These are phyloP conservation scores for Zootermopsis nevadensis DNA, from an alignment of 2,888 invertebrate genomes.

Conservation along the genomic window DNA sequence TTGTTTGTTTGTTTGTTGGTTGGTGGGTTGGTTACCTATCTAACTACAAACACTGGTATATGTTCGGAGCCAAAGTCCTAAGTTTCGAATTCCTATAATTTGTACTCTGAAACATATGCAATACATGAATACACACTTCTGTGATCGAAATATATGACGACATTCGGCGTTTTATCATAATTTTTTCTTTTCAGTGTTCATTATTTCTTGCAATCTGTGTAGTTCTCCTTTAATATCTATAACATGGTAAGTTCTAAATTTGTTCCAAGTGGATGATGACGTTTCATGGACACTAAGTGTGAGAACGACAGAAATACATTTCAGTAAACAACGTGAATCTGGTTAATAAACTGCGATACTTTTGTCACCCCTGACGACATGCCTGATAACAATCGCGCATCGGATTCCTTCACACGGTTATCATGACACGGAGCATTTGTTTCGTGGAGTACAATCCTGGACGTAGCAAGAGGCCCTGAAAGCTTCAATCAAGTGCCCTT, in stretches of 20 bases:
- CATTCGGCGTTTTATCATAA: too few relatives aligned
- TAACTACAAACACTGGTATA: too few relatives aligned
- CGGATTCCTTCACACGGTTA: not conserved
- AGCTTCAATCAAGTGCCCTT: not conserved
- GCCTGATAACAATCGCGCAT: not conserved
- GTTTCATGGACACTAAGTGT: not conserved
- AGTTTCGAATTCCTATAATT: too few relatives aligned
- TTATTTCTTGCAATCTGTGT: too few relatives aligned
- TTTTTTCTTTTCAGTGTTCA: too few relatives aligned
- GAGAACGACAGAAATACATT: conserved; percentile 7
- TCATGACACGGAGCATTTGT: not conserved
- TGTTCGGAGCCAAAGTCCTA: too few relatives aligned
- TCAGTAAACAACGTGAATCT: not conserved
- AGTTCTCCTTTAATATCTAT: too few relatives aligned
- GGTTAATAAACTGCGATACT: not conserved
- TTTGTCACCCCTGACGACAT: not conserved
- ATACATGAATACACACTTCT: too few relatives aligned
- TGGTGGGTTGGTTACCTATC: too few relatives aligned
- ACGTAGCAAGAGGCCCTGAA: not conserved
- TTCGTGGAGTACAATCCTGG: not conserved
- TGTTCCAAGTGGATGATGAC: not conserved
- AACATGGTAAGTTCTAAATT: not conserved
- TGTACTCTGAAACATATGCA: too few relatives aligned
- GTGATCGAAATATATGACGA: too few relatives aligned
- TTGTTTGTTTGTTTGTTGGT: too few relatives aligned